These are phyloP conservation scores for Cydia fagiglandana DNA, from an alignment of 1,140 invertebrate species.

Conservation along the genomic window DNA sequence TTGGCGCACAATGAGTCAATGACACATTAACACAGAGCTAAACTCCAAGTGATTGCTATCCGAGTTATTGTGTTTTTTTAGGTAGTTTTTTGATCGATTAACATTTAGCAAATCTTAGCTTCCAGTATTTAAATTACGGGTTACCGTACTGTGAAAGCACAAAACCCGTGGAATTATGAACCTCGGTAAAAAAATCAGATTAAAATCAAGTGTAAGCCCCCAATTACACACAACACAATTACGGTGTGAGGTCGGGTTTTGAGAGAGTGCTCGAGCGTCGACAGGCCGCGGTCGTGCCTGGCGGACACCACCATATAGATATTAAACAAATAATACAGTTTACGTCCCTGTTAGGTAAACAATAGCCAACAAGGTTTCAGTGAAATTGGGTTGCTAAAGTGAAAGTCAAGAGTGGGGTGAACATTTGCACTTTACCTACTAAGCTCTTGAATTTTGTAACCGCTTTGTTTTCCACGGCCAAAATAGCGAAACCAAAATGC, in stretches of 20 bases:
- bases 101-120: too few relatives aligned
- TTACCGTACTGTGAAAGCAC: background rate
- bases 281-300: background rate
- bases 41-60: too few relatives aligned
- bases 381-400: conserved; percentile 11
- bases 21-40: too few relatives aligned
- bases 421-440: conserved; percentile 9
- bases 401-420: conserved; percentile 8
- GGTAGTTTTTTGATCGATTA: too few relatives aligned
- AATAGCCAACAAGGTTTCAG: conserved; percentile 26
- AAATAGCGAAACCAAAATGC: too few relatives aligned
- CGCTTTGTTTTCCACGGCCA: background rate
- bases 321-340: conserved; percentile 25
- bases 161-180: background rate
- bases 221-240: background rate
- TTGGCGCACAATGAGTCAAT: too few relatives aligned
- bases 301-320: conserved; percentile 8
- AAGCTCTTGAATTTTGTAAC: background rate
- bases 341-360: conserved; percentile 31
- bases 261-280: background rate
- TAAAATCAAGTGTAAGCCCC: background rate
- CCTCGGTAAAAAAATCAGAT: background rate
- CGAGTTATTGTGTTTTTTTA: too few relatives aligned
- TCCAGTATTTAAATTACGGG: too few relatives aligned
- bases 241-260: background rate